Base-by-base conservation (phyloP, 2,113 vertebrate genomes). In the Malaclemys terrapin region DNA sequence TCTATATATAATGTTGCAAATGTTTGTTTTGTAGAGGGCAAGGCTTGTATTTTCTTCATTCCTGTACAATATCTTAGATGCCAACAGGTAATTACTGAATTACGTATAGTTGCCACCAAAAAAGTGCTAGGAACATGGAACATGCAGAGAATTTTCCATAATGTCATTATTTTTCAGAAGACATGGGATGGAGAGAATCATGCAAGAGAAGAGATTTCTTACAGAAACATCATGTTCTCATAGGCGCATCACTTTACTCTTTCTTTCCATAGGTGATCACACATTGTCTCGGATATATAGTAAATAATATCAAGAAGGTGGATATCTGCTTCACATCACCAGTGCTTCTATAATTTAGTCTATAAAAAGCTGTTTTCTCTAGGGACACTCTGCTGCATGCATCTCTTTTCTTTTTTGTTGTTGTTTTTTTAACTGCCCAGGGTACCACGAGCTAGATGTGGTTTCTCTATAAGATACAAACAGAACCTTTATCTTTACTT, bases 341-440 rank as follows among this genome's bases (percentile, higher is more conserved):
- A 35, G 47, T 79, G 38, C 42, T 50, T 38, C 5, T n/a, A 78
- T 57, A 47, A 49, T 12, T 80, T 52, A 20, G 29, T 59, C 20
- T 87, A 78, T 65, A 35, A 65, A 45, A 76, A 76, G 31, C 65
- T 27, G 13, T 42, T 89, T 62, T 22, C 20, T 49, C 24, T 29
- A 65, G 20, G 10, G 25, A 62, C 72, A 69, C 29, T 85, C 12
- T 52, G 17, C 10, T 85, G n/a, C 65, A 72, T 3, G 80, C 4
- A 2, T 3, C 0, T 1, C 4, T 31, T 45, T 57, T 16, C 5
- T 14, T 20, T 29, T n/a, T 38, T 50, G 45, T 47, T 47, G 7
- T 14, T 4, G 5, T 14, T 81, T 31, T n/a, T 31, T 22, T 45
- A 82, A 76, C 22, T 78, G 29, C 19, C 8, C 52, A 90, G 22